Percentiles rank a stretch among this genome's conserved stretches.
phyloP scores from a whole-genome alignment of 2,113 vertebrate species.

The Henicopernis longicauda region DNA sequence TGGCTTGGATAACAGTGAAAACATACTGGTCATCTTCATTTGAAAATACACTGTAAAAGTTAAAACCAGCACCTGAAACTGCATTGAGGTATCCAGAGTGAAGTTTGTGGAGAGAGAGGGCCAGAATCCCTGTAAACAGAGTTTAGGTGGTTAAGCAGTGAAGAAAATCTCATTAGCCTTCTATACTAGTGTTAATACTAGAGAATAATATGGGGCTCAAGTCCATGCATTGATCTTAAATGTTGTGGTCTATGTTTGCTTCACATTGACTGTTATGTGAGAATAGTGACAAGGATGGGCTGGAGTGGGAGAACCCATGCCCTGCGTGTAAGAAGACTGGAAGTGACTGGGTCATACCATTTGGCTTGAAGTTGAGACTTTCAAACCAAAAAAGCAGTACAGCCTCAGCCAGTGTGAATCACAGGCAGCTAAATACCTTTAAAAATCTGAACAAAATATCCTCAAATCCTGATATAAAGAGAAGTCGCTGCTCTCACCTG shows the following conservation, averaged over 20 bases:
- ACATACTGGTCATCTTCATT: neutral
- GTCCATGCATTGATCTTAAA: neutral
- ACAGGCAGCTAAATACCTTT: neutral
- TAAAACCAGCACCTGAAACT: neutral
- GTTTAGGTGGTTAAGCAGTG: neutral
- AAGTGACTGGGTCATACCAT: neutral
- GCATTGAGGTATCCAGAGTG: neutral
- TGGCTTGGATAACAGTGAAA: neutral
- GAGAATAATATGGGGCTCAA: neutral
- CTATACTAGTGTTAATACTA: neutral
- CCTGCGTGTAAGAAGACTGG: neutral
- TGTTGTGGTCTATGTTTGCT: neutral
- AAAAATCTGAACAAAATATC: neutral
- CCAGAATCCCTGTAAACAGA: neutral
- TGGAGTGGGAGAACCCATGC: neutral
- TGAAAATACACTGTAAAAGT: neutral
- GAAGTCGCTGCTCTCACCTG: neutral
- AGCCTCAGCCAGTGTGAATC: neutral
- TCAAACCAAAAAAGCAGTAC: neutral
- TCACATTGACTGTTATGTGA: neutral
- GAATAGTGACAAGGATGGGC: neutral
- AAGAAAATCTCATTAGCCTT: neutral
- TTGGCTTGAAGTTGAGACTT: neutral
- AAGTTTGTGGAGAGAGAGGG: neutral
- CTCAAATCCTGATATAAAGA: neutral